Evolutionary conservation across 2,888 invertebrate species (phyloP), one percentile per base, ranked within the genome.

Genomic region (Nineta flava): DNA sequence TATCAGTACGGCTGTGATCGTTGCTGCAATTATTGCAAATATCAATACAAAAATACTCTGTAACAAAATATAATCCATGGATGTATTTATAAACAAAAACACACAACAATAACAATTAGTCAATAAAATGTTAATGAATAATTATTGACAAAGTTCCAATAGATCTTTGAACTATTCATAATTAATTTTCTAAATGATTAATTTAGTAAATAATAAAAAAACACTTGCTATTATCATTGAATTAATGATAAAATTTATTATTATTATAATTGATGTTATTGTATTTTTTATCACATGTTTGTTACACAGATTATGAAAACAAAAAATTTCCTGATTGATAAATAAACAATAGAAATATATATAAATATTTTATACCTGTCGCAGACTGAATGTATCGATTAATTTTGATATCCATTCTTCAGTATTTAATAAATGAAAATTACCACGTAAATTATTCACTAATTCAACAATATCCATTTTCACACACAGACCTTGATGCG

Each of bases 381-480:
- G 32, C 17, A 46, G 15, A 34, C 32, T 17, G 15, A 46, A 35
- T 12, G 32, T 46, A 15, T 46, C 16, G 9, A 35, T 15, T 15
- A 46, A 17, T 41, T 41, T 48, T 13, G 19, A 7, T 13, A 41
- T 34, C 48, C 48, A 48, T 48, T 40, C 26, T 21, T 48, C 17
- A 26, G 40, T 19, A 21, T 48, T 13, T 9, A 65, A 56, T 48
- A 58, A 54, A 49, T 63, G 64, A 54, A 65, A 62, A 50, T 58
- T 60, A 45, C 57, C 55, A 53, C 64, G 59, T 50, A 65, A 58
- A 56, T 64, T 62, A 53, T 60, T 60, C 56, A 68, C 56, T 53
- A 66, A 58, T 58, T 63, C 63, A 52, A 62, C 57, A 45, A 67
- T 61, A 60, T 68, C 67, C 68, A 68, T 68, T 57, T 56, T 62